Percentiles rank a stretch among this genome's conserved stretches.
phyloP scores from a whole-genome alignment of 1,140 invertebrate genomes.

The Ectropis grisescens region DNA sequence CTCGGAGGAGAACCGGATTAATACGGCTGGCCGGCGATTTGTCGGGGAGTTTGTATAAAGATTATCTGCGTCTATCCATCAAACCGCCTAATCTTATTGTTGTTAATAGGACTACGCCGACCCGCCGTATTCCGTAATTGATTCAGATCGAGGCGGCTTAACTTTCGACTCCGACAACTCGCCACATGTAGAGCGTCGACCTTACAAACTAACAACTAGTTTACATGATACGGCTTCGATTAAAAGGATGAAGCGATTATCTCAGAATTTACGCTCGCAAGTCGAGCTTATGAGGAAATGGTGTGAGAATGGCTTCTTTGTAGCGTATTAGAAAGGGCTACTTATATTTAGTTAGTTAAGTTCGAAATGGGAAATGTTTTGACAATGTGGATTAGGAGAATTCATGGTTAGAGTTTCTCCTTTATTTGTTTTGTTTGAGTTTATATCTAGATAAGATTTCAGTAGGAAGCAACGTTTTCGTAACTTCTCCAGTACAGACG shows the following conservation, averaged over 20 bases:
- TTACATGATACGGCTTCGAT: conserved; percentile 40
- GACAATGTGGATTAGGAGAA: background rate
- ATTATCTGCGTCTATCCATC: conserved; percentile 31
- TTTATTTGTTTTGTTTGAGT: too few species aligned
- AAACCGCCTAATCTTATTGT: conserved; percentile 31
- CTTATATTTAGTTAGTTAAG: background rate
- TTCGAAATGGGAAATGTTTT: background rate
- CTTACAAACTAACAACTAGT: conserved; percentile 22
- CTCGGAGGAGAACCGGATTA: conserved; percentile 1
- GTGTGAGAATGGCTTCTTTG: background rate
- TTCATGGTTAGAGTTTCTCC: too few species aligned
- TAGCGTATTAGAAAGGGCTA: background rate
- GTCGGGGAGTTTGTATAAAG: conserved; percentile 21
- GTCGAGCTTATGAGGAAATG: conserved; percentile 5
- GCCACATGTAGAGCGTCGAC: conserved; percentile 25
- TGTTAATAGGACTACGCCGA: conserved; percentile 27
- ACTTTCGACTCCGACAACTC: conserved; percentile 24
- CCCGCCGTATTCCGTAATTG: conserved; percentile 29
- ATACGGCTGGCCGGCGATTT: conserved; percentile 2
- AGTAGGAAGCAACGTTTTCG: too few species aligned
- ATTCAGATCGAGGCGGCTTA: conserved; percentile 34
- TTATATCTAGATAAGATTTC: too few species aligned
- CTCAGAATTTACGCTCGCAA: conserved; percentile 24
- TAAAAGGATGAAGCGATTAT: conserved; percentile 52
- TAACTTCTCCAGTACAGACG: too few species aligned